These are phyloP conservation scores for Drosophila albomicans DNA, from an alignment of 1,140 invertebrate genomes.

Conservation along the genomic window DNA sequence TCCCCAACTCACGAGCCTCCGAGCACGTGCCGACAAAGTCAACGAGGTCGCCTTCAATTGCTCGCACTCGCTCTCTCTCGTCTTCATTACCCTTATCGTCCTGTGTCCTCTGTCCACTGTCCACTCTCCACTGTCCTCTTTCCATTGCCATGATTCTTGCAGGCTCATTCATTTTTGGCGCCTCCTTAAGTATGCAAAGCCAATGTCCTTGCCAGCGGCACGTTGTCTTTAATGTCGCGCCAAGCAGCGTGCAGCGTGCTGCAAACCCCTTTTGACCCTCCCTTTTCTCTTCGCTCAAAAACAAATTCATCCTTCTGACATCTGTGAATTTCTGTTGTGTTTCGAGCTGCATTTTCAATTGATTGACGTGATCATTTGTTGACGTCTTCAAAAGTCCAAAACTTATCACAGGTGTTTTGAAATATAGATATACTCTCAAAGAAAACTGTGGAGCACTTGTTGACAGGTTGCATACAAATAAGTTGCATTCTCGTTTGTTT, in stretches of 20 bases:
- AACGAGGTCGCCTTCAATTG: constrained; percentile 65
- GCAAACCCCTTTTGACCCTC: background rate
- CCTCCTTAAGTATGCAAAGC: constrained; percentile 43
- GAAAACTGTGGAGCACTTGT: no score
- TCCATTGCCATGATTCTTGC: constrained; percentile 46
- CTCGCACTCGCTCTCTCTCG: background rate
- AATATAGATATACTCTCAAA: no score
- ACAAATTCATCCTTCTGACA: no score
- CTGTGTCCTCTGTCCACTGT: background rate
- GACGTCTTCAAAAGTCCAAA: no score
- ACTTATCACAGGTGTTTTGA: no score
- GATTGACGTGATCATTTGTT: no score
- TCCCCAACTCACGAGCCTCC: constrained; percentile 32
- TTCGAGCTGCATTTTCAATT: no score
- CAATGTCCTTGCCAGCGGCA: constrained; percentile 65
- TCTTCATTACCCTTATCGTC: no score
- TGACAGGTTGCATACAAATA: no score
- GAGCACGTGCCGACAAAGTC: constrained; percentile 74
- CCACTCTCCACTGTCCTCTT: background rate
- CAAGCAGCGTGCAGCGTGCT: background rate
- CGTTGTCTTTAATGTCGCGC: constrained; percentile 41
- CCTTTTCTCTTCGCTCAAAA: no score
- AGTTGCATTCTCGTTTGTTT: no score
- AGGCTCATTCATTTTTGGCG: constrained; percentile 61
- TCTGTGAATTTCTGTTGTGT: no score